A percentile compares a stretch with the other conserved stretches of the same genome.
phyloP scores from a whole-genome alignment of 2,113 vertebrate genomes.

The Sardina pilchardus region DNA sequence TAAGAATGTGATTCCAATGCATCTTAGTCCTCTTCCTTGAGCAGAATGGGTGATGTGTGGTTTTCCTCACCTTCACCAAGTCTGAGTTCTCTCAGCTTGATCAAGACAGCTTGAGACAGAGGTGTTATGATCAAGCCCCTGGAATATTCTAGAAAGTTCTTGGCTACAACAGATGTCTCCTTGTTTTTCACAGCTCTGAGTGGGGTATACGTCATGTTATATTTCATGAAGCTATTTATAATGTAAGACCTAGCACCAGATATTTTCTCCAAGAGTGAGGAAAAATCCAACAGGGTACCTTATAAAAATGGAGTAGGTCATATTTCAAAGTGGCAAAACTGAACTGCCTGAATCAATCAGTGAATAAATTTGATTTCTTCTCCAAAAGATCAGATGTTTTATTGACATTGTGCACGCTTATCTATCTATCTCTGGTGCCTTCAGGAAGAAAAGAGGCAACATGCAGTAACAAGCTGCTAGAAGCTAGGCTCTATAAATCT shows the following conservation, averaged over 20 bases:
- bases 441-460: background rate
- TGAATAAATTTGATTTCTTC: background rate
- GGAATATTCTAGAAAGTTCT: background rate
- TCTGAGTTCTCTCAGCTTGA: background rate
- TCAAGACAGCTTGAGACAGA: background rate
- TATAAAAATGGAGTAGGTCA: too few relatives aligned
- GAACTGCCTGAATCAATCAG: too few relatives aligned
- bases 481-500: background rate
- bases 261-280: background rate
- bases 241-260: background rate
- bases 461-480: background rate
- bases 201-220: background rate
- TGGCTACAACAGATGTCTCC: background rate
- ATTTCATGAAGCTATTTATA: background rate
- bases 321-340: too few relatives aligned
- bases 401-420: background rate
- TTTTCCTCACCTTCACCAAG: background rate
- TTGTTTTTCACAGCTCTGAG: background rate
- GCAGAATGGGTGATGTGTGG: background rate
- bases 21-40: background rate
- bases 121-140: background rate
- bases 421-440: background rate
- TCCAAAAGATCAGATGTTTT: too few relatives aligned
- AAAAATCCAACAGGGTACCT: too few relatives aligned
- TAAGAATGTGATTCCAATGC: background rate